Conservation (phyloP, 2,888 invertebrate genomes). For the Hirudinaria manillensis region DNA sequence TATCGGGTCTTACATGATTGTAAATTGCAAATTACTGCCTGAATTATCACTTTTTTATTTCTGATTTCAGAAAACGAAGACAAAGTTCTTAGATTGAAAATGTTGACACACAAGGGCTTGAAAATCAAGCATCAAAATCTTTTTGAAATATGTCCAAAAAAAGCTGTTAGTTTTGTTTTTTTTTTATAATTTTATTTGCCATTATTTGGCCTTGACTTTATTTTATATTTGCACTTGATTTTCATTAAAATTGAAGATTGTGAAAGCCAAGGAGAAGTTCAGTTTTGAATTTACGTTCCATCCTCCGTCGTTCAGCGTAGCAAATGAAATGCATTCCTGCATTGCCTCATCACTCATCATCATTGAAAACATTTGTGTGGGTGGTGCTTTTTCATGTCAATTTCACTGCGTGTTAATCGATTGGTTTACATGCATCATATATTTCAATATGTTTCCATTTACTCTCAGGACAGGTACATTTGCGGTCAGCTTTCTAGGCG, state of each 20-base stretch:
- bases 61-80: neutral
- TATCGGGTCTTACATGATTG: too few species aligned
- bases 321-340: neutral
- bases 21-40: neutral
- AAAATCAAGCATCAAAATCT: neutral
- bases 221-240: too few species aligned
- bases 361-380: constrained; percentile 17
- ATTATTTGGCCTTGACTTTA: too few species aligned
- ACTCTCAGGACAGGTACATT: neutral
- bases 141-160: neutral
- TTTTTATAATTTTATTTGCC: neutral
- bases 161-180: neutral
- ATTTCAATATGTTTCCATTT: neutral
- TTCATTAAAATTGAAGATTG: neutral
- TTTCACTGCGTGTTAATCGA: neutral
- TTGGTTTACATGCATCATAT: too few species aligned
- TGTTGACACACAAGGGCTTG: neutral
- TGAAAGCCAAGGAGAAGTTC: constrained; percentile 8
- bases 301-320: neutral
- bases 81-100: neutral
- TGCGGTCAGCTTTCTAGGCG: neutral
- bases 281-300: neutral
- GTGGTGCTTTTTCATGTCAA: neutral
- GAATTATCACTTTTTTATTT: neutral
- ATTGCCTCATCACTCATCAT: neutral